Evolutionary conservation across 2,113 vertebrate genomes (phyloP), one percentile per base, ranked within the genome.

Genomic region (Rhineura floridana): DNA sequence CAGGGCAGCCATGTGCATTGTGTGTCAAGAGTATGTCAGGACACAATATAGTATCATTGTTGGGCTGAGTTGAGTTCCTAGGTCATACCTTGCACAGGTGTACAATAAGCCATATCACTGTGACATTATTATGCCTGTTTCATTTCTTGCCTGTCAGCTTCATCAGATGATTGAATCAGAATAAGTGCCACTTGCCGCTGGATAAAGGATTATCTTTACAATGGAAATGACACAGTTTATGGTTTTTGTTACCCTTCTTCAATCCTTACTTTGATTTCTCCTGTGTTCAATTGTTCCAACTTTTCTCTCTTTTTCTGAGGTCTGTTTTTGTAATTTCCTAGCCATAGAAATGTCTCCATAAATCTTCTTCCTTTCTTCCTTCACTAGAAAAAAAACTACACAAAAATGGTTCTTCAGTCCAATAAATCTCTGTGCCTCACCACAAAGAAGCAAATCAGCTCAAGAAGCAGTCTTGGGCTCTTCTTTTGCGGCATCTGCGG

Each of bases 231-330:
- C 44, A 69, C 3, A 28, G 83, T 84, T 0, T 0, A 12, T 81
- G 3, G 70, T 48, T 88, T 89, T 17, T n/a, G 39, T 15, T 42
- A 1, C 28, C 10, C 0, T 75, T 62, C n/a, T 59, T 72, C 11
- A 0, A 33, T 84, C 88, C 87, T 89, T 39, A 30, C 46, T 90
- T 83, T 79, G 25, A 79, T 81, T 89, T 19, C 2, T 42, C 89
- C 81, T 88, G 6, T n/a, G 75, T 73, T 65, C 39, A 88, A 63
- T 8, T 55, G 85, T 55, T 39, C 9, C 59, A 0, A 1, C n/a
- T 78, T 84, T 39, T 0, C 86, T 91, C 69, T 69, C 1, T 23
- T 28, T 4, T 0, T 8, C 33, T 73, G 87, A 73, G 1, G 48
- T 6, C 55, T 90, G 88, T 1, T 1, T 2, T 25, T 84, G 12